phyloP scores from a whole-genome alignment of 2,888 invertebrate genomes.

The Caenorhabditis zanzibari region DNA sequence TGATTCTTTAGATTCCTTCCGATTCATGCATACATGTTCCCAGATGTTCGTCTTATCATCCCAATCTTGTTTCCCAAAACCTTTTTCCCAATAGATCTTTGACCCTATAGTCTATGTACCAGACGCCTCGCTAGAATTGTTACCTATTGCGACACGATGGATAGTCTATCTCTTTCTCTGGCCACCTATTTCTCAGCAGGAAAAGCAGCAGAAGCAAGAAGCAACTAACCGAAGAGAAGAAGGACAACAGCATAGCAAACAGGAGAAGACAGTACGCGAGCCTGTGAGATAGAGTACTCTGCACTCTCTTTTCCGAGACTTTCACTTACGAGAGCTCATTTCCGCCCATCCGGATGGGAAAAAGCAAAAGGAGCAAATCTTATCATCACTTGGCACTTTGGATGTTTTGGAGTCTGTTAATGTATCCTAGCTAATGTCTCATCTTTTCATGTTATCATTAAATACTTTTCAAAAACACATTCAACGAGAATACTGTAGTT shows the following conservation, averaged over 20 bases:
- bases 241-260: conserved; percentile 63
- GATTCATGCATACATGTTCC: neutral
- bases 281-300: conserved; percentile 33
- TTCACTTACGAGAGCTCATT: conserved; percentile 50
- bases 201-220: conserved; percentile 39
- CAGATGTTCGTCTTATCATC: neutral
- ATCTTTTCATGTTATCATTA: neutral
- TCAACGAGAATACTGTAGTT: neutral
- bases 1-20: neutral
- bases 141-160: conserved; percentile 30
- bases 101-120: conserved; percentile 58
- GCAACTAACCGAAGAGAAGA: conserved; percentile 13
- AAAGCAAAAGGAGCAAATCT: conserved; percentile 36
- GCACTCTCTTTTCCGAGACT: conserved; percentile 37
- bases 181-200: conserved; percentile 30
- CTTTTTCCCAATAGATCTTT: conserved; percentile 45
- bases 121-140: conserved; percentile 41
- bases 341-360: conserved; percentile 53
- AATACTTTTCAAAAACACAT: neutral
- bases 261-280: conserved; percentile 51
- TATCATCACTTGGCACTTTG: conserved; percentile 54
- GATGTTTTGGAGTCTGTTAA: conserved; percentile 41
- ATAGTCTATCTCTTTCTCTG: conserved; percentile 32
- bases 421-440: neutral
- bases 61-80: neutral